Conservation (phyloP, 2,888 invertebrate genomes). For the Dilophus febrilis region DNA sequence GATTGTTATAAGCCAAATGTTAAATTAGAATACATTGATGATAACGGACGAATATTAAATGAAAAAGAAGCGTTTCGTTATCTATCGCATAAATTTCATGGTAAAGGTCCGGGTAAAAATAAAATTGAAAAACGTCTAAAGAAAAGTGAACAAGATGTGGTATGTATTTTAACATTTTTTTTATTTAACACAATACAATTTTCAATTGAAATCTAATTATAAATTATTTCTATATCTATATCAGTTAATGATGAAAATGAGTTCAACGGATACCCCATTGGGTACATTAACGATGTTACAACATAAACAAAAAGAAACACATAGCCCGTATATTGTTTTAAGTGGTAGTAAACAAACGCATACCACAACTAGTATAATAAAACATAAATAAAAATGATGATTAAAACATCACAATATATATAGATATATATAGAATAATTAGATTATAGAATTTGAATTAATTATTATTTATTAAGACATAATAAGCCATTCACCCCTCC, state of each 20-base stretch:
- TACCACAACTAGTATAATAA: constrained; percentile 20
- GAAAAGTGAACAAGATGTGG: constrained; percentile 84
- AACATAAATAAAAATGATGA: constrained; percentile 24
- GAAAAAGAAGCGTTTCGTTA: constrained; percentile 95
- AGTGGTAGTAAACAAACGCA: constrained; percentile 68
- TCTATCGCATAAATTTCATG: constrained; percentile 96
- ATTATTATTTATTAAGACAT: no score
- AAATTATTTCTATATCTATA: not conserved
- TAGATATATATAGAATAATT: no score
- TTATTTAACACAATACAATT: not conserved
- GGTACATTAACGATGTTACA: constrained; percentile 86
- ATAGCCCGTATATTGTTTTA: constrained; percentile 80
- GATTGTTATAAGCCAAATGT: constrained; percentile 81
- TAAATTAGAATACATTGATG: constrained; percentile 93
- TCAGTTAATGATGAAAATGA: constrained; percentile 91
- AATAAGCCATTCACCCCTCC: no score
- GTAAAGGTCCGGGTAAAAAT: constrained; percentile 97
- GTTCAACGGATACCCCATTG: constrained; percentile 92
- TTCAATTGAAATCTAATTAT: constrained; percentile 1
- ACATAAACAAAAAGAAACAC: constrained; percentile 89
- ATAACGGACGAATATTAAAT: constrained; percentile 79
- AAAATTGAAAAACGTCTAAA: constrained; percentile 93
- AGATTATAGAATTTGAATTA: no score
- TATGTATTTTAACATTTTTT: constrained; percentile 24
- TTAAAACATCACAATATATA: no score